A percentile compares a stretch with the other conserved stretches of the same genome.
phyloP scores from a whole-genome alignment of 23 tunicate genomes.

The Styela clava region DNA sequence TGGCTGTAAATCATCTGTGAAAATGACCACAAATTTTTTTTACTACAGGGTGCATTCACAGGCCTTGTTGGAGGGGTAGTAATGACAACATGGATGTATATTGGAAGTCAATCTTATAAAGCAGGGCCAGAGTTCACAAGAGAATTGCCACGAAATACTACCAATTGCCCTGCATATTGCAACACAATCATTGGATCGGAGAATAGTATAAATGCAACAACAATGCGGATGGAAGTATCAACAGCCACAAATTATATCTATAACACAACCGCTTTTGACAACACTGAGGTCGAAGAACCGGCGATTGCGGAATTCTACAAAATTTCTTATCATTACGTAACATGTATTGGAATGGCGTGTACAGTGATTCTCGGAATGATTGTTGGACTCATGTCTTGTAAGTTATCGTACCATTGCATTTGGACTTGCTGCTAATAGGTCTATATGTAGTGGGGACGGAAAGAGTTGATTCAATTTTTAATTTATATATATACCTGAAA shows the following conservation, averaged over 20 bases:
- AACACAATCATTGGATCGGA: background rate
- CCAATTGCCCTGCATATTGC: constrained; percentile 12
- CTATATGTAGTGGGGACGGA: no score
- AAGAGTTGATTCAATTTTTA: no score
- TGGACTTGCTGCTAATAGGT: no score
- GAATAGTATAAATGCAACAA: background rate
- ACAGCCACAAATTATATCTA: background rate
- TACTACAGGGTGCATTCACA: constrained; percentile 34
- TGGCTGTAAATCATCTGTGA: no score
- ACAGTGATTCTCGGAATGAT: constrained; percentile 49
- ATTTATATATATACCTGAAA: no score
- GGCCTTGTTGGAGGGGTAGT: constrained; percentile 31
- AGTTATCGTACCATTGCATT: no score
- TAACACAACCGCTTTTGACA: constrained; percentile 4
- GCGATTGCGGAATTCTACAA: constrained; percentile 71
- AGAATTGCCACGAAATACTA: background rate
- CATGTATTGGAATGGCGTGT: constrained; percentile 41
- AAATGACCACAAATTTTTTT: no score
- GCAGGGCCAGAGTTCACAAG: constrained; percentile 26
- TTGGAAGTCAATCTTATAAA: constrained; percentile 37
- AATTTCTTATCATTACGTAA: constrained; percentile 54
- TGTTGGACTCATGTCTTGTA: constrained; percentile 51
- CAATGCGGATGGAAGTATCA: background rate
- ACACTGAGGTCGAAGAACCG: constrained; percentile 28
- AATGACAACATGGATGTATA: constrained; percentile 35